These are phyloP conservation scores for Cricetomys ansorgei DNA, from an alignment of 2,113 vertebrate genomes.

Conservation along the genomic window DNA sequence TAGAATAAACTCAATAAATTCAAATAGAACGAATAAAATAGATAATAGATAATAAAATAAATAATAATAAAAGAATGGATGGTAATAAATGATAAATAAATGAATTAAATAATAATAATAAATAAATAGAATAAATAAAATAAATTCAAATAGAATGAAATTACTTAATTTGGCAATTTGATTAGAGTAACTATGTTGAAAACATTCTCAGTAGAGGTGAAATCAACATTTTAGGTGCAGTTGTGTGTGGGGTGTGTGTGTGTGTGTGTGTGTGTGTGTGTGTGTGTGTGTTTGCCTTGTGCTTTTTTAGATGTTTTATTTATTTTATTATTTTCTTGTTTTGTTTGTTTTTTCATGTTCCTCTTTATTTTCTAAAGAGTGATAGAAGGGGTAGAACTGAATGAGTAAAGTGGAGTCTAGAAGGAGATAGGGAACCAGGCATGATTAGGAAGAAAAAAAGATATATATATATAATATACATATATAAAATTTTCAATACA, in stretches of 20 bases:
- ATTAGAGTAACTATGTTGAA: not conserved
- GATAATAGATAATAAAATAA: too few species aligned
- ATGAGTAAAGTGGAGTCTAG: not conserved
- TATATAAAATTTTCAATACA: not conserved
- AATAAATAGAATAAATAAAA: too few species aligned
- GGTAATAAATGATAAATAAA: too few species aligned
- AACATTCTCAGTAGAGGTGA: not conserved
- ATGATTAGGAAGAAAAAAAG: too few species aligned
- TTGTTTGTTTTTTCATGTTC: not conserved
- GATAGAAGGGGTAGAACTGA: not conserved
- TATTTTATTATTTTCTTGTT: not conserved
- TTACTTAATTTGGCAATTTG: not conserved
- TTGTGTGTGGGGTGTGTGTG: not conserved
- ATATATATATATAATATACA: too few species aligned
- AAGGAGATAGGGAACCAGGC: not conserved
- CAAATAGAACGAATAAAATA: too few species aligned
- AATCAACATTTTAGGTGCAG: not conserved
- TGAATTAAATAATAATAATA: too few species aligned
- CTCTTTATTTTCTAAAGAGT: not conserved
- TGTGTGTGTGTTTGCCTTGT: not conserved
- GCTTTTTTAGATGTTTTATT: not conserved
- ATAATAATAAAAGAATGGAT: too few species aligned
- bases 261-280: not conserved
- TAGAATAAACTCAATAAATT: not conserved
- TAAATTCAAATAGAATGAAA: not conserved